These are phyloP conservation scores for Chanos chanos DNA, from an alignment of 2,797 vertebrate genomes.

Conservation along the genomic window DNA sequence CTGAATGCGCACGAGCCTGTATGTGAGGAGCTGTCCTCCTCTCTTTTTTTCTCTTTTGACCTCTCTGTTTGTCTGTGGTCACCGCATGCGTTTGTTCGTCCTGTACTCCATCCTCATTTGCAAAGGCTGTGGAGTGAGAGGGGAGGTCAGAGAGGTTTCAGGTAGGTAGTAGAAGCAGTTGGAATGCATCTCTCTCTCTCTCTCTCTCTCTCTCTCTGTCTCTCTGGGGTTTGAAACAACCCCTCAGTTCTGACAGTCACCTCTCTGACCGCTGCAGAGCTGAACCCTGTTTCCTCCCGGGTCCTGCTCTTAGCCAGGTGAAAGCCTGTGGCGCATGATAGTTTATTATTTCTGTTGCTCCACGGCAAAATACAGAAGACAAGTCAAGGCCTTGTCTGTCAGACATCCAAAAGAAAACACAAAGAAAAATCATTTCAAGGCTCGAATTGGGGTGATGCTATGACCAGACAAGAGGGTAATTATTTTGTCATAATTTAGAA, in stretches of 20 bases:
- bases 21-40: slow-evolving; percentile 30
- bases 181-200: not conserved
- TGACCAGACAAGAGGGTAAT: no score
- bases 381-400: no score
- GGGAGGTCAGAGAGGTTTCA: slow-evolving; percentile 2
- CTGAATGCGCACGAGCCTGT: slow-evolving; percentile 11
- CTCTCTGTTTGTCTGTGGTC: slow-evolving; percentile 26
- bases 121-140: slow-evolving; percentile 51
- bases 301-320: no score
- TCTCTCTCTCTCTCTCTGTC: slow-evolving; percentile 15
- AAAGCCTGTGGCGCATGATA: no score
- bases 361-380: no score
- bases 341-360: no score
- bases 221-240: slow-evolving; percentile 38
- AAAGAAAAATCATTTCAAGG: no score
- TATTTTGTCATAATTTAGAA: no score
- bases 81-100: slow-evolving; percentile 48
- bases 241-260: slow-evolving; percentile 21
- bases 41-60: slow-evolving; percentile 29
- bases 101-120: slow-evolving; percentile 57
- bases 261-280: slow-evolving; percentile 14
- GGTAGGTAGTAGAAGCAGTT: not conserved
- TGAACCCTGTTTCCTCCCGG: no score
- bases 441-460: no score
- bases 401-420: no score